Evolutionary conservation across 1,140 invertebrate genomes (phyloP).

Genomic region (Polypedilum pembai): DNA sequence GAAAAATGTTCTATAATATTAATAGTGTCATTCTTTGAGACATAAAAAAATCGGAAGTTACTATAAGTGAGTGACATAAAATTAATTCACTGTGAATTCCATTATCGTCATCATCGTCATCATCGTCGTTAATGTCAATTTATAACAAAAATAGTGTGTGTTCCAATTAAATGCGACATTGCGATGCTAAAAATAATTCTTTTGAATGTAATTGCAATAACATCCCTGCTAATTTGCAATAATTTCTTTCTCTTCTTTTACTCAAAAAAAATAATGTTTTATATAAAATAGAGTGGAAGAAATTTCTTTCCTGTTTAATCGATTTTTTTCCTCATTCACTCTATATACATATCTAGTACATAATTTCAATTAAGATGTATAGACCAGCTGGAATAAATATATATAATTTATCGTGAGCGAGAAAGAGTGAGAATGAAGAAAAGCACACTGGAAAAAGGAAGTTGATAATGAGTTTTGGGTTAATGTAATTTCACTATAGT

Average conservation of each 20-base stretch:
- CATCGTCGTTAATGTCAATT: not conserved
- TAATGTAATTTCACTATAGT: not conserved
- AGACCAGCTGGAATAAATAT: not conserved
- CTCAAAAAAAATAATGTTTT: slow-evolving; percentile 39
- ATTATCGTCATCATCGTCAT: not conserved
- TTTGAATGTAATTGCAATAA: not conserved
- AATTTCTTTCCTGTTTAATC: slow-evolving; percentile 35
- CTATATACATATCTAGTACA: not conserved
- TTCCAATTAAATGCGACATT: not conserved
- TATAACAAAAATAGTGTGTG: not conserved
- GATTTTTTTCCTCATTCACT: slow-evolving; percentile 12
- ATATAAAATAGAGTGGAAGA: slow-evolving; percentile 36
- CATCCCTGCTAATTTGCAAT: slow-evolving; percentile 4
- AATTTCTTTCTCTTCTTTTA: slow-evolving; percentile 10
- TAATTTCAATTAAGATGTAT: not conserved
- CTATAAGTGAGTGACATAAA: slow-evolving; percentile 34
- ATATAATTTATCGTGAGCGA: not conserved
- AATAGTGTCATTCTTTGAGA: slow-evolving; percentile 29
- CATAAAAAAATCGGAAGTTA: slow-evolving; percentile 37
- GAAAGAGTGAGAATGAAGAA: not conserved
- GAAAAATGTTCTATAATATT: not conserved
- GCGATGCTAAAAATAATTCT: slow-evolving; percentile 12
- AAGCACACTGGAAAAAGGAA: not conserved
- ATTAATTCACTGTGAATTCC: not conserved
- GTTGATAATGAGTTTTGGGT: not conserved